A percentile compares a stretch with the other conserved stretches of the same genome.
These are phyloP conservation scores for Neolamprologus devosi DNA, from an alignment of 2,113 vertebrate species.

Conservation along the genomic window DNA sequence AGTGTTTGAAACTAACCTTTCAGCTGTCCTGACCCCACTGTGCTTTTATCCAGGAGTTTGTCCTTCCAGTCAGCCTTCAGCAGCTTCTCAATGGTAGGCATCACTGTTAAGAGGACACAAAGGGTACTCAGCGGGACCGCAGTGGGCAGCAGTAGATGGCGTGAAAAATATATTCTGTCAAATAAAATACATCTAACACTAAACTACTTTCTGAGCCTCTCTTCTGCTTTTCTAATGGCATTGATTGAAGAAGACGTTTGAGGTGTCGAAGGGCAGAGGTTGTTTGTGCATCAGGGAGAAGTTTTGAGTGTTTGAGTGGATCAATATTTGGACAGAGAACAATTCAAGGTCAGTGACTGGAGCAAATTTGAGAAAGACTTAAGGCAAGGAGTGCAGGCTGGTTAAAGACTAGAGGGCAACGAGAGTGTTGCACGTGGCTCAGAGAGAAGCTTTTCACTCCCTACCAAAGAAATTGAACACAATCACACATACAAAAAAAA, in stretches of 20 bases:
- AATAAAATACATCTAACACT: conserved; percentile 26
- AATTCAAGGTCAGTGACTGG: conserved; percentile 46
- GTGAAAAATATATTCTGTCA: conserved; percentile 5
- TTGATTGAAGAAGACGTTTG: conserved; percentile 37
- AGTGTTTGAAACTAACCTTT: conserved; percentile 75
- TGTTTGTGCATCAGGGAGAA: conserved; percentile 49
- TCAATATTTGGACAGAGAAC: conserved; percentile 59
- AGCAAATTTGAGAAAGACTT: conserved; percentile 11
- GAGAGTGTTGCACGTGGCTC: neutral
- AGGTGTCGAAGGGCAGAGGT: conserved; percentile 29
- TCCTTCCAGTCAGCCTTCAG: conserved; percentile 90
- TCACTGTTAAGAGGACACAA: conserved; percentile 71
- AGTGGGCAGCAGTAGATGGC: neutral
- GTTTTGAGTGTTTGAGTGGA: conserved; percentile 57
- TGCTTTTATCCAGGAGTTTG: conserved; percentile 77
- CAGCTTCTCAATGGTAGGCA: conserved; percentile 92
- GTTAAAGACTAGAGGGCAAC: conserved; percentile 35
- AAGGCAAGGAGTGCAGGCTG: neutral
- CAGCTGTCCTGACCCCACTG: conserved; percentile 76
- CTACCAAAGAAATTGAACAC: neutral
- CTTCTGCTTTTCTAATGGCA: conserved; percentile 35
- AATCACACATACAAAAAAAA: neutral
- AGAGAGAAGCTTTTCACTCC: conserved; percentile 12
- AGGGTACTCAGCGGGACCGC: conserved; percentile 17
- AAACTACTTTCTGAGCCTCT: conserved; percentile 22